Conservation (phyloP, 2,888 invertebrate species). For the Temnothorax rugatulus region DNA sequence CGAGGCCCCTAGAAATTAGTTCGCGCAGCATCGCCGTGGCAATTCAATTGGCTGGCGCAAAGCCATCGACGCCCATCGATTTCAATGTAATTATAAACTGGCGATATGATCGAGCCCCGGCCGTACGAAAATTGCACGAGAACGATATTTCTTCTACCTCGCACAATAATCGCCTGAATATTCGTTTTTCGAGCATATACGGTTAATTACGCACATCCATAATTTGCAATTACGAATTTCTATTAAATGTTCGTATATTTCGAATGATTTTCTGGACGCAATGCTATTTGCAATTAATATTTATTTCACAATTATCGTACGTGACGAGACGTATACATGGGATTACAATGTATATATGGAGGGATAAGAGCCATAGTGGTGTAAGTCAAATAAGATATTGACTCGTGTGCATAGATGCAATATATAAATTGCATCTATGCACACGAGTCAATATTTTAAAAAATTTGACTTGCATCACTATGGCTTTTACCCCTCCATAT, state of each 20-base stretch:
- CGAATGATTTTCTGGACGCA: not conserved
- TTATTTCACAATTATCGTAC: constrained; percentile 6
- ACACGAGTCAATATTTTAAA: too few relatives aligned
- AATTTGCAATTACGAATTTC: not conserved
- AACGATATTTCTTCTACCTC: constrained; percentile 31
- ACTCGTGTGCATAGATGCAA: too few relatives aligned
- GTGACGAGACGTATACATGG: not conserved
- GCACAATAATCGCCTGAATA: not conserved
- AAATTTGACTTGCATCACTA: too few relatives aligned
- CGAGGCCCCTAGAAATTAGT: constrained; percentile 33
- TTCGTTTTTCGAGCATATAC: not conserved
- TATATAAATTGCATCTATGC: too few relatives aligned
- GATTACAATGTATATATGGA: not conserved
- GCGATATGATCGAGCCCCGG: constrained; percentile 2
- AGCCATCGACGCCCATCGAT: constrained; percentile 41
- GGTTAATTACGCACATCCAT: not conserved
- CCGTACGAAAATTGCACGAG: constrained; percentile 21
- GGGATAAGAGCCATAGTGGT: too few relatives aligned
- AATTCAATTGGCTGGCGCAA: constrained; percentile 46
- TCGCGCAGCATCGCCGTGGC: constrained; percentile 1
- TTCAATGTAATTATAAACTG: constrained; percentile 35
- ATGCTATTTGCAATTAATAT: not conserved
- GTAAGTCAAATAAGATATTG: too few relatives aligned
- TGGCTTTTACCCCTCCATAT: too few relatives aligned
- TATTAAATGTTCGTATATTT: not conserved